Evolutionary conservation across 1,140 invertebrate genomes (phyloP), one percentile per base, ranked within the genome.

Genomic region (Macrosteles quadrilineatus): DNA sequence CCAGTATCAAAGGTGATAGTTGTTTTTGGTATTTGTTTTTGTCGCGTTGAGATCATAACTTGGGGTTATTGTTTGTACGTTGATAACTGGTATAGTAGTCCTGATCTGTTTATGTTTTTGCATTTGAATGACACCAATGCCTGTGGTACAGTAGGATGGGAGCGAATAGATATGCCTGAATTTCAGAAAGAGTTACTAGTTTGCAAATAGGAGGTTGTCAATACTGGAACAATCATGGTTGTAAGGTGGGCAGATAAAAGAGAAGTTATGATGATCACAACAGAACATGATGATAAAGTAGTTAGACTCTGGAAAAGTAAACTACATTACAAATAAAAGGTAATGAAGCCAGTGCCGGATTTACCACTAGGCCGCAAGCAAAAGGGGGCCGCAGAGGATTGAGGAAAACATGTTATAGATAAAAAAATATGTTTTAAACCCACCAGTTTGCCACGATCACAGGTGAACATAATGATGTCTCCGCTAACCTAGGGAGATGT

Each of bases 221-320:
- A 71, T 36, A 72, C 63, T 36, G 50, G 73, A 53, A 75, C 73
- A 64, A 43, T 78, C 62, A 69, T 78, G 70, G 76, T 74, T 27
- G 14, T 75, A 27, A 77, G 76, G 72, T 80, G 77, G 77, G 31
- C 64, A 47, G 77, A 79, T 67, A 70, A 73, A 50, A 31, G 75
- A 66, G 74, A 80, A 25, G 75, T 79, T 11, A 27, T 40, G 25
- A 78, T 79, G 76, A 59, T 80, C 17, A 71, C 77, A 63, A 75
- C 77, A 29, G 68, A 74, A 1, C 74, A 79, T 75, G 64, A 68
- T 23, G 59, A 68, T 40, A 71, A 43, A 62, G 73, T 76, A 23
- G 69, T 76, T n/a, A 23, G 67, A 64, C 36, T 69, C 59, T 17
- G 25, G 70, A 11, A 62, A 63, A 66, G 73, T 74, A 66, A 50